These are phyloP conservation scores for Limnothrissa miodon DNA, from an alignment of 2,113 vertebrate species.

Conservation along the genomic window DNA sequence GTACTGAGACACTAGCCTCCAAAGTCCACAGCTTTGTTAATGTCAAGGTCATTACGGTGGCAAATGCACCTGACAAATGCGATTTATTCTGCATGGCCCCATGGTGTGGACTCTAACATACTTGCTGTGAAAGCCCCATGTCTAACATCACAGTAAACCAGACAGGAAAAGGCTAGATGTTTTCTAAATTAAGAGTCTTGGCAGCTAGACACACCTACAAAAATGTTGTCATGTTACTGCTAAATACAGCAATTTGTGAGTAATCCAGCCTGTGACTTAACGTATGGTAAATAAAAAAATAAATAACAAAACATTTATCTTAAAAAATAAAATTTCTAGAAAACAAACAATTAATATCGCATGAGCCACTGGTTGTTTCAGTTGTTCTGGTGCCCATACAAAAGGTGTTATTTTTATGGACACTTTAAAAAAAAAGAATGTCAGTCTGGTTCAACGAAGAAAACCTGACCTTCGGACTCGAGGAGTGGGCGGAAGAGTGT, in stretches of 20 bases:
- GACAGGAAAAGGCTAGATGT: not conserved
- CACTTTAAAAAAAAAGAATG: too few species aligned
- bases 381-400: not conserved
- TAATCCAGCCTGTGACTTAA: not conserved
- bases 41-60: slow-evolving; percentile 7
- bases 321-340: too few species aligned
- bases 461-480: not conserved
- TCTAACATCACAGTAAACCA: not conserved
- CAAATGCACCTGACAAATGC: not conserved
- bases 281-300: not conserved
- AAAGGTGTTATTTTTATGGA: too few species aligned
- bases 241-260: not conserved
- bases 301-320: not conserved
- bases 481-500: not conserved
- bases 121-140: not conserved
- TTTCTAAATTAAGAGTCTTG: not conserved
- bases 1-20: not conserved
- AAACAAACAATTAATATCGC: too few species aligned
- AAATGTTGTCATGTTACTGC: too few species aligned
- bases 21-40: not conserved
- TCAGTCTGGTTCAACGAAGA: not conserved
- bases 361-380: not conserved
- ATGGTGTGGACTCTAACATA: not conserved
- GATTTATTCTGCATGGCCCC: not conserved
- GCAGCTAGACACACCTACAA: not conserved